Evolutionary conservation across 2,797 vertebrate species (phyloP).

Genomic region (Tamandua tetradactyla): DNA sequence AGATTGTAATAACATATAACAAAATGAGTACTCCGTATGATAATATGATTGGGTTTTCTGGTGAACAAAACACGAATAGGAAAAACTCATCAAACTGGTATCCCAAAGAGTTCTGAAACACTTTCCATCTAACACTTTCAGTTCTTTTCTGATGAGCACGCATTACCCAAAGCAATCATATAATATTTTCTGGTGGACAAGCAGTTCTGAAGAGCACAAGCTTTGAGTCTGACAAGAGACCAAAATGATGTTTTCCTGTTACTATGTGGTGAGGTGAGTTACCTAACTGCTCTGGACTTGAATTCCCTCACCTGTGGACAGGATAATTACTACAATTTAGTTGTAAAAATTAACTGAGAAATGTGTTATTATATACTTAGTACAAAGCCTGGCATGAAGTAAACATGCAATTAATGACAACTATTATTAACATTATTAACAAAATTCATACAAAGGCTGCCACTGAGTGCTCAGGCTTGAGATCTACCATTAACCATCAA

Average conservation of each 20-base stretch:
- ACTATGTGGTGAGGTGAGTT: not conserved
- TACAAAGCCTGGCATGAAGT: not conserved
- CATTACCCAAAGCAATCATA: not conserved
- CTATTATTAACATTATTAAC: not conserved
- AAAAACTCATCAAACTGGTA: not conserved
- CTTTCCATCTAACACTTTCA: not conserved
- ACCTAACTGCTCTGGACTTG: not conserved
- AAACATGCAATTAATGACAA: not conserved
- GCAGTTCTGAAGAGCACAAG: not conserved
- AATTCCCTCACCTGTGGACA: not conserved
- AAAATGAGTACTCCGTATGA: not conserved
- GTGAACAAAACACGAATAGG: not conserved
- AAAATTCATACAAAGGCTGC: not conserved
- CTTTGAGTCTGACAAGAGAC: not conserved
- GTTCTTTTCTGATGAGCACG: not conserved
- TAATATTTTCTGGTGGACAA: not conserved
- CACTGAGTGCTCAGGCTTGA: not conserved
- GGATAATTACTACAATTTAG: not conserved
- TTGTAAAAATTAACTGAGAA: constrained; percentile 5
- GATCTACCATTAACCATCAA: not conserved
- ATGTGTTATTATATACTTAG: not conserved
- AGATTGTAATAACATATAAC: not conserved
- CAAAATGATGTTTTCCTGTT: not conserved
- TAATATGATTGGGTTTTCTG: not conserved
- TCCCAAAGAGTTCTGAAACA: not conserved